Base-by-base conservation (phyloP, 2,113 vertebrate species). In the Phylloscopus trochilus region DNA sequence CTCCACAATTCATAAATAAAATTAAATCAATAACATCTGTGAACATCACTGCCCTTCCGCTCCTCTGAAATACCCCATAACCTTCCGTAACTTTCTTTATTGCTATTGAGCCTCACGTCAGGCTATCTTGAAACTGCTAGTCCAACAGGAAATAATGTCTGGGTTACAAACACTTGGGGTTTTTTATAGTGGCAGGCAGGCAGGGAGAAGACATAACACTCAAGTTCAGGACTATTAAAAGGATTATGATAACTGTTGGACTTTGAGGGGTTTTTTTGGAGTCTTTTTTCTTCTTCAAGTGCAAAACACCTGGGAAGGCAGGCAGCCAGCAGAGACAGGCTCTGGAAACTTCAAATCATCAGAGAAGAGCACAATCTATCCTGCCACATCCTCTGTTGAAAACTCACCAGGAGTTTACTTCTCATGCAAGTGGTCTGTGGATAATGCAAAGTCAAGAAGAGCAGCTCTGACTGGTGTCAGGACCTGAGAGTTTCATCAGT, bases 21-120 rank as follows among this genome's bases (percentile, higher is more conserved):
- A 85, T 41, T 35, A 83, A 90, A 95, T 74, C 44, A 87, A 49
- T 86, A 91, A 69, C 85, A 90, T 88, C 82, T 96, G 90, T 93
- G 78, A 93, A 83, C 37, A 93, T 66, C 62, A 62, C 8, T 76
- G 62, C 16, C 53, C 53, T 94, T 87, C 75, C 41, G 55, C n/a
- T 93, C 17, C 46, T 79, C 60, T 90, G 66, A 82, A 95, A 72
- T 66, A 84, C 8, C 33, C 76, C 22, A 51, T 64, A 80, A 77
- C 31, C 15, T 78, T 88, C 63, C 41, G 49, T 83, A 77, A 88
- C 30, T 82, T 88, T 2, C 55, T 80, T 93, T 87, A 89, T 87
- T 89, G 84, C 21, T 78, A 15, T 21, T 83, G 43, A 91, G 31
- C 66, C 47, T 78, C 56, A 64, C 22, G 49, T 75, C 74, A 84